A percentile compares a stretch with the other conserved stretches of the same genome.
Evolutionary conservation across 2,113 vertebrate species (phyloP).

Genomic region (Myotis brandtii): DNA sequence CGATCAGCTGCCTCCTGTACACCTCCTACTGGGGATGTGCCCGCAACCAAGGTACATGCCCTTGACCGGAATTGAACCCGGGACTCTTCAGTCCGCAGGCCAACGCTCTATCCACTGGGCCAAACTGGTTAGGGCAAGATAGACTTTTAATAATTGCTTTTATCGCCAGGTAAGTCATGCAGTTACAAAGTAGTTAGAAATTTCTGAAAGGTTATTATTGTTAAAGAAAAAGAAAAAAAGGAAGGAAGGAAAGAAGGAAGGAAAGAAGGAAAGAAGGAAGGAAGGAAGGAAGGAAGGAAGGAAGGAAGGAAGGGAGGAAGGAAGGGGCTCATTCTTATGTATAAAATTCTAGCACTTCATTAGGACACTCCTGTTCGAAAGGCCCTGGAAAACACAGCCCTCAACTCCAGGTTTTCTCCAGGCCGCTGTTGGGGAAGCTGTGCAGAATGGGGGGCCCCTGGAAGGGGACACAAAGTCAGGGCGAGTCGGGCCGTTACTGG

Average conservation of each 20-base stretch:
- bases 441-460: conserved; percentile 60
- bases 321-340: conserved; percentile 78
- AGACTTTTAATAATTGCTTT: neutral
- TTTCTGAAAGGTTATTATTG: neutral
- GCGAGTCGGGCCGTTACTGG: conserved; percentile 34
- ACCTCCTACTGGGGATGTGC: too few relatives aligned
- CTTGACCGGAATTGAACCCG: too few relatives aligned
- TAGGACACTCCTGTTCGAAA: conserved; percentile 79
- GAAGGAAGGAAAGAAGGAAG: too few relatives aligned
- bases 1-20: too few relatives aligned
- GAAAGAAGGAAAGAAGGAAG: too few relatives aligned
- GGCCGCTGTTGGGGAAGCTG: conserved; percentile 62
- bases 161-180: neutral
- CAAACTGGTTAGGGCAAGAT: neutral
- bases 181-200: neutral
- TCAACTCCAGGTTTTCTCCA: conserved; percentile 72
- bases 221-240: conserved; percentile 53
- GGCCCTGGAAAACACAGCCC: conserved; percentile 70
- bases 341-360: conserved; percentile 86
- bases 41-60: too few relatives aligned
- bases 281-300: too few relatives aligned
- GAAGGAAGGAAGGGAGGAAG: too few relatives aligned
- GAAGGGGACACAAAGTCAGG: neutral
- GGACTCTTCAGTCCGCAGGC: too few relatives aligned
- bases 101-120: too few relatives aligned